Percentiles rank a stretch among this genome's conserved stretches.
phyloP scores from a whole-genome alignment of 2,797 vertebrate species.

The Gila robusta region DNA sequence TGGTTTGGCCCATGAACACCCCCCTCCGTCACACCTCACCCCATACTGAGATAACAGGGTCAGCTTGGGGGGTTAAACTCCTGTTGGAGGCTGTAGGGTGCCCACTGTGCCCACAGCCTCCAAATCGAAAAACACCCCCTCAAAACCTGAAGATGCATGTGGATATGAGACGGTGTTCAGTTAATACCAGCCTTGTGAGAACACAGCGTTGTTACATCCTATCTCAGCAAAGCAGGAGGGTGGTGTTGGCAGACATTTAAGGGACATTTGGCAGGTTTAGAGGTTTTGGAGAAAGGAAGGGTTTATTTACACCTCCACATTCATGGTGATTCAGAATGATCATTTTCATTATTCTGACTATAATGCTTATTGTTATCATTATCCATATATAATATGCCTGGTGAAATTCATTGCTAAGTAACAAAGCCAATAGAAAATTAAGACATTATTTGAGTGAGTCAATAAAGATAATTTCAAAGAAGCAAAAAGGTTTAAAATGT shows the following conservation, averaged over 20 bases:
- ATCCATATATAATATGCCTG: conserved; percentile 11
- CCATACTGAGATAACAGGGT: conserved; percentile 41
- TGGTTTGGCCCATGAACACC: not conserved
- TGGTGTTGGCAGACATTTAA: conserved; percentile 42
- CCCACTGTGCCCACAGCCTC: conserved; percentile 1
- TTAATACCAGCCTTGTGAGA: conserved; percentile 32
- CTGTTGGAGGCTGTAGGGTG: conserved; percentile 25
- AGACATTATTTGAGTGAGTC: not conserved
- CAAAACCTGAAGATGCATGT: conserved; percentile 7
- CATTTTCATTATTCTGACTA: conserved; percentile 26
- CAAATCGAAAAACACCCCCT: conserved; percentile 36
- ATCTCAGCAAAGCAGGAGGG: conserved; percentile 39
- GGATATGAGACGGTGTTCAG: conserved; percentile 19
- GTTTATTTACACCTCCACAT: conserved; percentile 44
- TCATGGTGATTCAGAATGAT: conserved; percentile 35
- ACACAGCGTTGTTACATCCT: conserved; percentile 29
- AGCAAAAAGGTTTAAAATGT: conserved; percentile 12
- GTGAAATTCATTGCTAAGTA: not conserved
- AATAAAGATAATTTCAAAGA: conserved; percentile 22
- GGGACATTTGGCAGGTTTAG: conserved; percentile 29
- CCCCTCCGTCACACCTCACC: not conserved
- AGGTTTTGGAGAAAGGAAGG: conserved; percentile 30
- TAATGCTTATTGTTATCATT: conserved; percentile 32
- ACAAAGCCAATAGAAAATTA: conserved; percentile 29
- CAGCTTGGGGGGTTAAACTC: conserved; percentile 40